These are phyloP conservation scores for Aselliscus stoliczkanus DNA, from an alignment of 2,797 vertebrate species.

Conservation along the genomic window DNA sequence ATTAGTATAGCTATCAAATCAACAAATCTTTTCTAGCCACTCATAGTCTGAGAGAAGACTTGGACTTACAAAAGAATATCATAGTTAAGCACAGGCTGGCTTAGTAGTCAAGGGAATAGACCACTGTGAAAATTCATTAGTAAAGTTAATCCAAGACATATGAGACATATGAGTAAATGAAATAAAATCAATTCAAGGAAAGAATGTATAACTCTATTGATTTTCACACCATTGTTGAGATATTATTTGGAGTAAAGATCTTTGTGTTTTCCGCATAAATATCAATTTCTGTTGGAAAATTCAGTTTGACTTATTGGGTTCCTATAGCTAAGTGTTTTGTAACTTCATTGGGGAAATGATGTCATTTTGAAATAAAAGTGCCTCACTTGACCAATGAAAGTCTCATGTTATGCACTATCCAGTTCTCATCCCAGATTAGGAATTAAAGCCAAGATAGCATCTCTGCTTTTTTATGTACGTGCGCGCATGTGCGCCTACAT, in stretches of 20 bases:
- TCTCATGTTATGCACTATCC: not conserved
- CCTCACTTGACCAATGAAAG: not conserved
- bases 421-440: not conserved
- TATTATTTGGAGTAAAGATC: slow-evolving; percentile 30
- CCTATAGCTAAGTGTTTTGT: slow-evolving; percentile 18
- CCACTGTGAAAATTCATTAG: slow-evolving; percentile 74
- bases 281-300: slow-evolving; percentile 45
- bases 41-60: slow-evolving; percentile 15
- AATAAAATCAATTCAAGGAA: slow-evolving; percentile 76
- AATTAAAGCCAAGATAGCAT: not conserved
- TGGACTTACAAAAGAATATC: not conserved
- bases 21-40: not conserved
- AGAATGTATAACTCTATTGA: slow-evolving; percentile 69
- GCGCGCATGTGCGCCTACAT: not conserved
- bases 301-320: slow-evolving; percentile 38
- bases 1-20: not conserved
- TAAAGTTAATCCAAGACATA: slow-evolving; percentile 80
- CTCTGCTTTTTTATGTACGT: not conserved
- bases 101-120: slow-evolving; percentile 34
- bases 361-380: slow-evolving; percentile 25
- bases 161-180: slow-evolving; percentile 73
- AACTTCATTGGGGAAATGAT: not conserved
- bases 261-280: slow-evolving; percentile 39
- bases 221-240: slow-evolving; percentile 45
- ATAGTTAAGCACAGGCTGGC: slow-evolving; percentile 40